Evolutionary conservation across 2,113 vertebrate species (phyloP).

Genomic region (Paracanthobrama guichenoti): DNA sequence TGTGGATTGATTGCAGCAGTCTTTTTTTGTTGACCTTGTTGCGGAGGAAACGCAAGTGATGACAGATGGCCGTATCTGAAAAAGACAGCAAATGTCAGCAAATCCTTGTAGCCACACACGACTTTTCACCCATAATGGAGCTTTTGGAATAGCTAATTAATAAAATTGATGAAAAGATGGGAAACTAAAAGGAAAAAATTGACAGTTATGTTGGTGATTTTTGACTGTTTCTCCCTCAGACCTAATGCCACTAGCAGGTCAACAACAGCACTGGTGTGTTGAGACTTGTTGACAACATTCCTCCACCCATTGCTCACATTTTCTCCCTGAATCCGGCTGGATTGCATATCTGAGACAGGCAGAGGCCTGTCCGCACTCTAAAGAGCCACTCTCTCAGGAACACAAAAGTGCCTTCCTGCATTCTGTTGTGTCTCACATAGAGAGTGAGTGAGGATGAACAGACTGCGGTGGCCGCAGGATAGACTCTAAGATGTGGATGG

Average conservation of each 20-base stretch:
- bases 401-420: conserved; percentile 20
- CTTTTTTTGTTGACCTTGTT: conserved; percentile 61
- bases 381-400: conserved; percentile 40
- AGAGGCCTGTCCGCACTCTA: conserved; percentile 63
- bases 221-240: conserved; percentile 5
- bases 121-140: neutral
- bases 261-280: conserved; percentile 69
- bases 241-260: conserved; percentile 63
- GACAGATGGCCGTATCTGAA: conserved; percentile 78
- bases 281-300: conserved; percentile 78
- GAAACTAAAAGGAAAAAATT: neutral
- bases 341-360: conserved; percentile 76
- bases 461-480: conserved; percentile 58
- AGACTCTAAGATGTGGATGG: conserved; percentile 29
- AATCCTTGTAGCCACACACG: neutral
- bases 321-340: conserved; percentile 74
- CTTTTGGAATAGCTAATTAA: neutral
- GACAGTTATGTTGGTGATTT: conserved; percentile 3
- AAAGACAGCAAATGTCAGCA: conserved; percentile 9
- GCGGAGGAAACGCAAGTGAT: conserved; percentile 76
- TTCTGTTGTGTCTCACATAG: conserved; percentile 49
- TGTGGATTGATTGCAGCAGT: conserved; percentile 63
- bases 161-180: neutral
- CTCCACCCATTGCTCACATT: conserved; percentile 76
- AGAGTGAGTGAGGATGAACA: conserved; percentile 51